Conservation (phyloP, 2,113 vertebrate species). For the Ophiodon elongatus region DNA sequence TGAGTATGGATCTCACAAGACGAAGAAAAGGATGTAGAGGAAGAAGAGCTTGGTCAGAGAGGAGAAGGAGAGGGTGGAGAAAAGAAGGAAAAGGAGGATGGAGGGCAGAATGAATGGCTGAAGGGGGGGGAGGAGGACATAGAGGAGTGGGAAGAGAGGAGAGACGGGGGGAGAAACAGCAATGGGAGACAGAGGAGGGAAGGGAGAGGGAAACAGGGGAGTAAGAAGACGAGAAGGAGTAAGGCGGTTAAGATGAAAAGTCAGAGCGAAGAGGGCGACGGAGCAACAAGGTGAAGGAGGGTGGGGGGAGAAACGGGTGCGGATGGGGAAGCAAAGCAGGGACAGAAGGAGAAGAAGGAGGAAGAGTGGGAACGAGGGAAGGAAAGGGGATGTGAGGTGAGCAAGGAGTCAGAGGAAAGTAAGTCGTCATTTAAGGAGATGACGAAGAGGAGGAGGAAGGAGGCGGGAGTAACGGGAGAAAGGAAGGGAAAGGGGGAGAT, state of each 20-base stretch:
- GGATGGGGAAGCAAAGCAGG: slow-evolving; percentile 66
- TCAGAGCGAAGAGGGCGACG: slow-evolving; percentile 33
- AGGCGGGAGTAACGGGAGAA: slow-evolving; percentile 11
- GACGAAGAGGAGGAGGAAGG: slow-evolving; percentile 22
- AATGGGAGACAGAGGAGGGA: neutral
- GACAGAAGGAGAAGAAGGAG: slow-evolving; percentile 60
- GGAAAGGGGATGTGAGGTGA: slow-evolving; percentile 62
- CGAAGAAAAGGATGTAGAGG: slow-evolving; percentile 92
- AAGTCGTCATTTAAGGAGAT: slow-evolving; percentile 74
- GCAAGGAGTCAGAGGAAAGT: slow-evolving; percentile 52
- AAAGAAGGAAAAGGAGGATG: slow-evolving; percentile 89
- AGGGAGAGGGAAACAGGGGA: slow-evolving; percentile 13
- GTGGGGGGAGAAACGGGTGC: slow-evolving; percentile 37
- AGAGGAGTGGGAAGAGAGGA: slow-evolving; percentile 74
- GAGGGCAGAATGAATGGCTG: slow-evolving; percentile 89
- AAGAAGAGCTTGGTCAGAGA: slow-evolving; percentile 91
- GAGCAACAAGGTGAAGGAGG: slow-evolving; percentile 69
- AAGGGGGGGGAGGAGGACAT: slow-evolving; percentile 61
- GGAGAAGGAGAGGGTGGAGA: slow-evolving; percentile 88
- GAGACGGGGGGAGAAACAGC: slow-evolving; percentile 57
- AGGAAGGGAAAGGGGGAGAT: slow-evolving; percentile 60
- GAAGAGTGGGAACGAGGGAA: slow-evolving; percentile 74
- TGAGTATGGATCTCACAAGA: slow-evolving; percentile 88
- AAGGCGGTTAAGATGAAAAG: slow-evolving; percentile 79
- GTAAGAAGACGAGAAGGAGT: slow-evolving; percentile 54